A percentile compares a stretch with the other conserved stretches of the same genome.
Conservation (phyloP, 1,140 invertebrate species). For the Pseudomyrmex concolor region DNA sequence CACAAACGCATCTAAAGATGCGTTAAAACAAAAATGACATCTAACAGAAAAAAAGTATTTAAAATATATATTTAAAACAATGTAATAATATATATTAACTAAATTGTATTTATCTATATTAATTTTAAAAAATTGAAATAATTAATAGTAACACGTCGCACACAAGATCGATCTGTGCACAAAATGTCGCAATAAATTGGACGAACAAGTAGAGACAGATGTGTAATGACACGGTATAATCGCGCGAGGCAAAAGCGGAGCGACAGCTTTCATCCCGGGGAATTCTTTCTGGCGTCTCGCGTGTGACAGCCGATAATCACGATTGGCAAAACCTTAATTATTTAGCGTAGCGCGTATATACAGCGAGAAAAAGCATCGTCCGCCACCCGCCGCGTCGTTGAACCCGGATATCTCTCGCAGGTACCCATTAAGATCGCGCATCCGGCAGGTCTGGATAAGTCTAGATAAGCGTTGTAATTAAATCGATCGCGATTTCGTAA, state of each 20-base stretch:
- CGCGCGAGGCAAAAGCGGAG: not conserved
- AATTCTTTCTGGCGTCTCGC: slow-evolving; percentile 33
- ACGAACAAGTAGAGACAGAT: not conserved
- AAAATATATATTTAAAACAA: not conserved
- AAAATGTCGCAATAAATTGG: slow-evolving; percentile 24
- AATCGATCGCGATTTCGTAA: slow-evolving; percentile 53
- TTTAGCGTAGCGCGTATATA: slow-evolving; percentile 45
- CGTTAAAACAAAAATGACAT: slow-evolving; percentile 1
- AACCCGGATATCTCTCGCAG: slow-evolving; percentile 54
- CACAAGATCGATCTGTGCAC: not conserved
- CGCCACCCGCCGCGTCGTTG: slow-evolving; percentile 9
- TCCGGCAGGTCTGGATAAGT: slow-evolving; percentile 26
- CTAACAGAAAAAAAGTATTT: not conserved
- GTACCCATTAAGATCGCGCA: slow-evolving; percentile 47
- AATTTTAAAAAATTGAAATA: not conserved
- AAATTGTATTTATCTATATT: slow-evolving; percentile 4
- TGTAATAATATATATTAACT: slow-evolving; percentile 33
- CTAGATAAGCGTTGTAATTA: slow-evolving; percentile 61
- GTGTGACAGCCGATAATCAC: slow-evolving; percentile 61
- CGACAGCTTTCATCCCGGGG: slow-evolving; percentile 19
- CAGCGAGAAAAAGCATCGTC: slow-evolving; percentile 34
- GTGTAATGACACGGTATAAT: slow-evolving; percentile 20
- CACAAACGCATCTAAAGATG: not conserved
- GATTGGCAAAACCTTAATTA: slow-evolving; percentile 56
- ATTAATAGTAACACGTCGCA: not conserved